Base-by-base conservation (phyloP, 2,113 vertebrate genomes). In the Psettodes erumei region DNA sequence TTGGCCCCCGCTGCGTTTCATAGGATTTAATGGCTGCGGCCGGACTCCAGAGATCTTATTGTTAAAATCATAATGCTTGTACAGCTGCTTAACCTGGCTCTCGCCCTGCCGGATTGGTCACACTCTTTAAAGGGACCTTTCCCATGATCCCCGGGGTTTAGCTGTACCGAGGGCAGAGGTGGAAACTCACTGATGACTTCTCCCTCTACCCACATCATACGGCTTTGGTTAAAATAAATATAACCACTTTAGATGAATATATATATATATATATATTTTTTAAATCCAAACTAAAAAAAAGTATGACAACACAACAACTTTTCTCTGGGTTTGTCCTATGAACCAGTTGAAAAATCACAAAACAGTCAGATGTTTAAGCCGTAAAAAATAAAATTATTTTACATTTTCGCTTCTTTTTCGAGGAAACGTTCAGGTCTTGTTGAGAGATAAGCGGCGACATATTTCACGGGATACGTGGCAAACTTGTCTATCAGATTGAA, bases 1-100 rank as follows among this genome's bases (percentile, higher is more conserved):
- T 15, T 19, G 47, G 60, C 50, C 19, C 62, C 58, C 15, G 78
- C 80, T 61, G 63, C 21, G 74, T 78, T 82, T 83, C 75, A 47
- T 72, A 60, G 61, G 54, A 45, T 86, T 79, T 77, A 75, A 82
- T 58, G 64, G 76, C 80, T 59, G 64, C 51, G 33, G 78, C 15
- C 68, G 56, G 85, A 86, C 77, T 84, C 82, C 72, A 82, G 60
- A 85, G 35, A 76, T 88, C 79, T 81, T 83, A 78, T 79, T 77
- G 83, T 83, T 71, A 62, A 88, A 89, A 83, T 87, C 85, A 79
- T 73, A 79, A 83, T 71, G 81, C 85, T 86, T 78, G 79, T 70
- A 83, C 88, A 88, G 87, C 90, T 91, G 88, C 68, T 71, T 71
- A 81, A 90, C 79, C 75, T 65, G 75, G 63, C 77, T 54, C 48